These are phyloP conservation scores for Drosophila subquinaria DNA, from an alignment of 2,888 invertebrate genomes.

Conservation along the genomic window DNA sequence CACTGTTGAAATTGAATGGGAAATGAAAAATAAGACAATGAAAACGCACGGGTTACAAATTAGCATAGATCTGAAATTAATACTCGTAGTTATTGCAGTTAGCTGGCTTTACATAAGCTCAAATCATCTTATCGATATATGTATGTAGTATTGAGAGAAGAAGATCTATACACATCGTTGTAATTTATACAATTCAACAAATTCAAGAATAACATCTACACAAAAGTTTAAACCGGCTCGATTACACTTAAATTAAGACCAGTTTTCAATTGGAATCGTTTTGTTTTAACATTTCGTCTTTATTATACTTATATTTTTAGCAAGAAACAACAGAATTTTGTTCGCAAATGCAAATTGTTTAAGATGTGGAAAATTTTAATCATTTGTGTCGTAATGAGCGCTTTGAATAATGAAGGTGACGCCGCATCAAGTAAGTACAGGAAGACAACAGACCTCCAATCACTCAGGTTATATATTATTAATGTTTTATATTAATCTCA, in stretches of 20 bases:
- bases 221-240: conserved; percentile 41
- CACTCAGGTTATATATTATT: conserved; percentile 6
- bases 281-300: neutral
- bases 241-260: conserved; percentile 37
- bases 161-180: conserved; percentile 18
- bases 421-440: conserved; percentile 68
- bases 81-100: conserved; percentile 23
- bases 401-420: conserved; percentile 66
- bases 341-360: conserved; percentile 51
- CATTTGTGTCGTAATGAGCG: conserved; percentile 75
- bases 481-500: conserved; percentile 2
- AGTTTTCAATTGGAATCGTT: conserved; percentile 39
- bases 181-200: conserved; percentile 30
- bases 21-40: conserved; percentile 36
- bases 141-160: neutral
- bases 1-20: conserved; percentile 6
- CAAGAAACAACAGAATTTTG: conserved; percentile 35
- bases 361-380: conserved; percentile 81
- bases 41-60: neutral
- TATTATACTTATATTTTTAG: conserved; percentile 21
- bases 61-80: conserved; percentile 12
- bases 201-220: conserved; percentile 31
- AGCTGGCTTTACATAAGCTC: conserved; percentile 9
- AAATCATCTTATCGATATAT: conserved; percentile 4
- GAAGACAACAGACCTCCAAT: conserved; percentile 4